Evolutionary conservation across 2,888 invertebrate genomes (phyloP), one percentile per base, ranked within the genome.

Genomic region (Cephus pulcher): DNA sequence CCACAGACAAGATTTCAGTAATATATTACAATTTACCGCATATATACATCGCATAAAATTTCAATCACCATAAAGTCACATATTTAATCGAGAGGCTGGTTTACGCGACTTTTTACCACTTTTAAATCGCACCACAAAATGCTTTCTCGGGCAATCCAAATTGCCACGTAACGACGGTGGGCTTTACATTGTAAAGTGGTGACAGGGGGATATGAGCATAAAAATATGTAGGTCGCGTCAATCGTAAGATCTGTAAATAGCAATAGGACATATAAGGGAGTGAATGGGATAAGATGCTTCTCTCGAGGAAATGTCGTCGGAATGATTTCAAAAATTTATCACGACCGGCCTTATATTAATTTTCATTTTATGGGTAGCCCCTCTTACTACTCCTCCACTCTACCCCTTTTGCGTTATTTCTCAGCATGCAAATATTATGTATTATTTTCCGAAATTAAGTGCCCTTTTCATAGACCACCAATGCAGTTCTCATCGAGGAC

Each of bases 51-150:
- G 83, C 86, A 85, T 86, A 87, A 88, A 89, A 88, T 88, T 88
- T 87, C 86, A 87, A 89, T 89, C 87, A 87, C 82, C 86, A 86
- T 88, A 87, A 89, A 80, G 71, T 78, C 74, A 76, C 76, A 23
- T 15, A 12, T 73, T 37, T 76, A 78, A 78, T 76, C 76, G 76
- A 78, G 73, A 12, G 30, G 32, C 23, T 35, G 74, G 74, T 35
- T 74, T 3, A 12, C n/a, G 23, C 35, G 32, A 35, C 0, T 32
- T 68, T 81, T 77, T 76, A 56, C 74, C 34, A 40, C n/a, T 56
- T 76, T 34, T 73, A 71, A 77, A 69, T 70, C 73, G 56, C 70
- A 73, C 71, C 71, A 12, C 40, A 70, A 69, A 76, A 74, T 78
- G 78, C 37, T 76, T 32, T 34, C 71, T 30, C 34, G 73, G 37